These are phyloP conservation scores for Hippocampus zosterae DNA, from an alignment of 2,113 vertebrate species.

Conservation along the genomic window DNA sequence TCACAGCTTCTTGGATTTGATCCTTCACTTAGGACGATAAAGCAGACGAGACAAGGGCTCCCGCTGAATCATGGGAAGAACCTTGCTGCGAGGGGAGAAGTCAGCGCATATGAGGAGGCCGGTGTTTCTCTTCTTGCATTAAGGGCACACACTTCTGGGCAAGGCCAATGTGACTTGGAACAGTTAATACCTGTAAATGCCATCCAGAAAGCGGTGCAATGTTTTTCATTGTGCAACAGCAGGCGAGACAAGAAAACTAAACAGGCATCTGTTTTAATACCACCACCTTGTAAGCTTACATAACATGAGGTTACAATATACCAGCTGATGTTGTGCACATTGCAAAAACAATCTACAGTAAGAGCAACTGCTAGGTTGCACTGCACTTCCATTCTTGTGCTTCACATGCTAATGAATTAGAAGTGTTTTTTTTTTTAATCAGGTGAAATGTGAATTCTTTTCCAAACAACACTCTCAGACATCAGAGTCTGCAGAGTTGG, in stretches of 20 bases:
- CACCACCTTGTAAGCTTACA: constrained; percentile 8
- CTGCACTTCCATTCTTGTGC: background rate
- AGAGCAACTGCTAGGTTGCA: constrained; percentile 17
- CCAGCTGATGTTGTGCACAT: constrained; percentile 6
- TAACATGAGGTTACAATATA: constrained; percentile 7
- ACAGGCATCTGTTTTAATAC: constrained; percentile 1
- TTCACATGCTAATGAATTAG: constrained; percentile 18
- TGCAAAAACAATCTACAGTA: constrained; percentile 14
- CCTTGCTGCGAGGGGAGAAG: constrained; percentile 43
- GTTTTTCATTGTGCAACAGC: constrained; percentile 4
- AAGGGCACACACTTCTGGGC: constrained; percentile 10
- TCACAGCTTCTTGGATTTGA: constrained; percentile 17
- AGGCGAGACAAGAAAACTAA: constrained; percentile 20
- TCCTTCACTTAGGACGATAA: constrained; percentile 27
- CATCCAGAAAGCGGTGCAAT: constrained; percentile 3
- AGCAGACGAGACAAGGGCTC: constrained; percentile 21
- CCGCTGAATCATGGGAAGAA: constrained; percentile 35
- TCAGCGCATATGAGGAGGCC: constrained; percentile 45
- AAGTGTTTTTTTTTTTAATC: background rate
- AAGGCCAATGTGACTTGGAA: constrained; percentile 30
- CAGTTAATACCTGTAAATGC: constrained; percentile 14
- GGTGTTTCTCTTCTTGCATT: constrained; percentile 21
- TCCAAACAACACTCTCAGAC: constrained; percentile 26
- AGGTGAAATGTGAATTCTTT: constrained; percentile 24
- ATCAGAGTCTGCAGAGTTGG: constrained; percentile 35